Conservation (phyloP, 2,888 invertebrate genomes). For the Argynnis bischoffii region DNA sequence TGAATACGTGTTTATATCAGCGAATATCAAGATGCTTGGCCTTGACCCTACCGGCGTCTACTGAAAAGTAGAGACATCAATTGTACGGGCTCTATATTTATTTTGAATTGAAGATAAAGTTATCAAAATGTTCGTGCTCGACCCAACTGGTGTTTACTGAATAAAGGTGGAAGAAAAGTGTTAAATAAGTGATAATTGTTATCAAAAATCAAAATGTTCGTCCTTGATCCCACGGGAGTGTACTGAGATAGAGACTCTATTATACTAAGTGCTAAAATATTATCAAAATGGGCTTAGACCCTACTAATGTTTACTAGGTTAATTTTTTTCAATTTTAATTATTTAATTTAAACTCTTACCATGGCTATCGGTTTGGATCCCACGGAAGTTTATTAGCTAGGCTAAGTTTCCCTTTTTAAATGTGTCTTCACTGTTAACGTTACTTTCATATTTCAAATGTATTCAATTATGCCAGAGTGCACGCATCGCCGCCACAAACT, state of each 20-base stretch:
- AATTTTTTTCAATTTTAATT: conserved; percentile 37
- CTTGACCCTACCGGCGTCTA: conserved; percentile 74
- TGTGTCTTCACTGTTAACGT: conserved; percentile 41
- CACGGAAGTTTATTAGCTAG: conserved; percentile 62
- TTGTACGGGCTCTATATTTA: conserved; percentile 27
- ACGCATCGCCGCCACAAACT: conserved; percentile 60
- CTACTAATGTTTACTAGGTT: conserved; percentile 51
- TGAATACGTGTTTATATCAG: conserved; percentile 32
- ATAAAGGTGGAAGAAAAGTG: conserved; percentile 42
- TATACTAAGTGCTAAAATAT: conserved; percentile 36
- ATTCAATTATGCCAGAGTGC: conserved; percentile 38
- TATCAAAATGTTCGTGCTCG: conserved; percentile 67
- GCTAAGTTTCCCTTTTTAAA: conserved; percentile 36
- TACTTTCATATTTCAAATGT: conserved; percentile 40
- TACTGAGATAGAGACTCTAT: conserved; percentile 55
- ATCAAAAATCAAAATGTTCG: conserved; percentile 65
- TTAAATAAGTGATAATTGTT: conserved; percentile 44
- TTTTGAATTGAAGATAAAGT: conserved; percentile 35
- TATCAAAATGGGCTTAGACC: conserved; percentile 50
- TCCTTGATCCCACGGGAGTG: conserved; percentile 74
- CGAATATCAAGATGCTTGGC: conserved; percentile 45
- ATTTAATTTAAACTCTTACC: conserved; percentile 46
- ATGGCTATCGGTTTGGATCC: conserved; percentile 67
- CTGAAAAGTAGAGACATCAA: conserved; percentile 43
- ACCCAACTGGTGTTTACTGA: conserved; percentile 75